phyloP scores from a whole-genome alignment of 2,888 invertebrate genomes.

The Orchestes rusci region DNA sequence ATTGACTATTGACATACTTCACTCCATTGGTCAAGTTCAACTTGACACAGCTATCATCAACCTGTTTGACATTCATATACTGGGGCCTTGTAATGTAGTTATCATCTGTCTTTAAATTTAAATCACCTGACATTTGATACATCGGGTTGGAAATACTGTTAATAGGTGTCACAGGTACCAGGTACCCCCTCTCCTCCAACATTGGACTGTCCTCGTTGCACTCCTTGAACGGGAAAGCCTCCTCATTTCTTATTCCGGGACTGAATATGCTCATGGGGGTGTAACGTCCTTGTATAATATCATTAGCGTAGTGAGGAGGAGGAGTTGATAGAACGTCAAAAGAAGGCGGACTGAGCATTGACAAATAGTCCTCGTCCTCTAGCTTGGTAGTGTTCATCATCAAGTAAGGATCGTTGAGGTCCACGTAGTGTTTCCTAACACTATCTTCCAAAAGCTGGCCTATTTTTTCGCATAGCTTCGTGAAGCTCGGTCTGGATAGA shows the following conservation, averaged over 20 bases:
- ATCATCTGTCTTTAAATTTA: too few species aligned
- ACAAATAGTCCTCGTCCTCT: constrained; percentile 63
- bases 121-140: too few species aligned
- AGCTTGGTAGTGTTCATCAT: constrained; percentile 57
- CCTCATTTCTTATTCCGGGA: too few species aligned
- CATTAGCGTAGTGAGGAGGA: constrained; percentile 35
- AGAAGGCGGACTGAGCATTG: constrained; percentile 70
- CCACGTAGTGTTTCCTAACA: constrained; percentile 74
- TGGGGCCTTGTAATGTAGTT: too few species aligned
- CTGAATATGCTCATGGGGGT: too few species aligned
- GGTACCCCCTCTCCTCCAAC: constrained; percentile 26
- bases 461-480: constrained; percentile 64
- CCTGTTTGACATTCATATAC: too few species aligned
- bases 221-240: too few species aligned
- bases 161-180: constrained; percentile 26
- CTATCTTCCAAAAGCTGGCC: constrained; percentile 75
- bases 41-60: too few species aligned
- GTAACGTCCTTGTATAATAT: too few species aligned
- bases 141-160: constrained; percentile 41
- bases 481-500: constrained; percentile 69
- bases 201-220: too few species aligned
- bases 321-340: constrained; percentile 58
- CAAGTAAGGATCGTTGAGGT: constrained; percentile 73
- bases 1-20: too few species aligned
- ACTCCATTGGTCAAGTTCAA: too few species aligned